Percentiles rank a stretch among this genome's conserved stretches.
Evolutionary conservation across 2,113 vertebrate species (phyloP).

Genomic region (Sialia sialis): DNA sequence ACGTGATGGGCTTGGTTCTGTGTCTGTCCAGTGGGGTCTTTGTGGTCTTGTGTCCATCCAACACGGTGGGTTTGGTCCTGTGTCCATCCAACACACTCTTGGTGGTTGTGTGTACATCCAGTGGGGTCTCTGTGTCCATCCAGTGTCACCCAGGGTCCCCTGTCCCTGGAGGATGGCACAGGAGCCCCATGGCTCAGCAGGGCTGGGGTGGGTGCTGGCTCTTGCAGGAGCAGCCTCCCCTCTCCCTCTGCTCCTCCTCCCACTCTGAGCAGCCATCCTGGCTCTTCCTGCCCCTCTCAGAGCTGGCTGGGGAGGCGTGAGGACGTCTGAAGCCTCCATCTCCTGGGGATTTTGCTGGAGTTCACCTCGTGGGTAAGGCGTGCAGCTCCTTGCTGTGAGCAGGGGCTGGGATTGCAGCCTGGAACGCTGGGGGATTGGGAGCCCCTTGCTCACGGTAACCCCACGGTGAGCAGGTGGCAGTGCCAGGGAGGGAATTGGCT

Average conservation of each 20-base stretch:
- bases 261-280: fast-evolving
- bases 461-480: background rate
- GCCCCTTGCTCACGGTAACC: background rate
- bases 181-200: background rate
- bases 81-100: background rate
- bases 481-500: background rate
- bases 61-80: fast-evolving
- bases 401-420: background rate
- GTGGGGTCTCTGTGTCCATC: fast-evolving
- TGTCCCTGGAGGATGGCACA: fast-evolving
- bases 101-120: background rate
- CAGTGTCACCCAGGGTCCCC: background rate
- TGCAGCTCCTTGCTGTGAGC: fast-evolving
- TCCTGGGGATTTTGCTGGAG: too few relatives aligned
- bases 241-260: background rate
- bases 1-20: too few relatives aligned
- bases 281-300: background rate
- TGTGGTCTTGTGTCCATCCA: background rate
- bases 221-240: background rate
- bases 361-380: fast-evolving
- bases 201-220: background rate
- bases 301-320: background rate
- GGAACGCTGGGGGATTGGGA: background rate
- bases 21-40: fast-evolving
- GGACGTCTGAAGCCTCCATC: fast-evolving